Percentiles rank a stretch among this genome's conserved stretches.
Evolutionary conservation across 2,113 vertebrate species (phyloP).

Genomic region (Xyrauchen texanus): DNA sequence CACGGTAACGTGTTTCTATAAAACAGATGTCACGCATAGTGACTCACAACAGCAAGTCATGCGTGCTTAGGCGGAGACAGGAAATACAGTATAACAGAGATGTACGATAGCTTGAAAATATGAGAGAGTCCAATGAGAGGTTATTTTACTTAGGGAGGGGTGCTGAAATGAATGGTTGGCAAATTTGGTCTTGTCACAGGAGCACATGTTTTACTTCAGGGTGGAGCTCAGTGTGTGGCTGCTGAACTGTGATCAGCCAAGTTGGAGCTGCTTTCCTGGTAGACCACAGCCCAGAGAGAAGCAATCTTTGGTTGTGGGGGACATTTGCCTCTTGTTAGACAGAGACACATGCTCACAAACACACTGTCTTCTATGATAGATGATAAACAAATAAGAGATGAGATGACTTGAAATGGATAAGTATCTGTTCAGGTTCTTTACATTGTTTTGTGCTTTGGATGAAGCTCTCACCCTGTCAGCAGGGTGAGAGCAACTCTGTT

Average conservation of each 20-base stretch:
- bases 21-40: not conserved
- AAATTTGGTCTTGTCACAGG: not conserved
- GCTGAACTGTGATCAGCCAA: not conserved
- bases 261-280: slow-evolving; percentile 3
- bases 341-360: not conserved
- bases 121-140: not conserved
- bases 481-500: not conserved
- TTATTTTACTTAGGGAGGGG: not conserved
- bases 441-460: slow-evolving; percentile 25
- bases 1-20: too few relatives aligned
- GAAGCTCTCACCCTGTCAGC: slow-evolving; percentile 14
- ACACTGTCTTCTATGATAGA: not conserved
- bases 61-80: not conserved
- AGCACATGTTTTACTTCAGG: not conserved
- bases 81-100: slow-evolving; percentile 14
- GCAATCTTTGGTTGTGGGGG: not conserved
- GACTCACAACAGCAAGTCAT: not conserved
- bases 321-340: not conserved
- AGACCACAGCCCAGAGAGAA: not conserved
- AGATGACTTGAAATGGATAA: slow-evolving; percentile 7
- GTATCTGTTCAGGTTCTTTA: slow-evolving; percentile 1
- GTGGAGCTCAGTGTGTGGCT: not conserved
- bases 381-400: not conserved
- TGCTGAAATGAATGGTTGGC: not conserved
- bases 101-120: slow-evolving; percentile 4